Base-by-base conservation (phyloP, 1,140 invertebrate species). In the Apis florea region DNA sequence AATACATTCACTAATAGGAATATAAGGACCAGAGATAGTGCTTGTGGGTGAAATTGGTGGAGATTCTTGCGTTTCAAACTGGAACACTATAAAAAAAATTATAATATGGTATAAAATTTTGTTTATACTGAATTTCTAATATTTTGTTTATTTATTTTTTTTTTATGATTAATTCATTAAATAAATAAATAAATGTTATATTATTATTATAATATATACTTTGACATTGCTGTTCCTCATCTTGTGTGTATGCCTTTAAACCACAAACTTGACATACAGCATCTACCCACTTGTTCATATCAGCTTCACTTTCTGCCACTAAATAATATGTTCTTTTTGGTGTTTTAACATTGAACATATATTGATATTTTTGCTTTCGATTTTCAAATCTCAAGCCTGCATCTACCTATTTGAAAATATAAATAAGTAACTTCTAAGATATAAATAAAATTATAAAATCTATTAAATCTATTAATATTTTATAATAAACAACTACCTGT, bases 281-380 rank as follows among this genome's bases (percentile, higher is more conserved):
- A 90, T 97, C 96, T 1, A 99, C 98, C 98, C 98, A 99, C 91
- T 96, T 97, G 85, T 97, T 97, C 98, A 99, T 99, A 88, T 98
- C 98, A 70, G 95, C 94, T 91, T 98, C 97, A 53, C 96, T 97
- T 88, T 98, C 97, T 3, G 98, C 98, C 63, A 98, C 97, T 81
- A 99, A 94, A 94, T 98, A 98, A 93, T 98, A 99, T 67, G 96
- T 97, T 83, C 98, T 94, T 88, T 97, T 97, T 56, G 97, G 96
- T 58, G 98, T 98, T 91, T 96, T 96, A 21, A 98, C 96, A 90
- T 97, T 97, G 92, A 98, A 98, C 94, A 98, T 97, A 83, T 96
- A 96, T 26, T 96, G 96, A 92, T 97, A 97, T 89, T 97, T 97
- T 87, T 97, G 95, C 90, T 97, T 97, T 70, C 95, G 95, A 88